A percentile compares a stretch with the other conserved stretches of the same genome.
These are phyloP conservation scores for Euwallacea fornicatus DNA, from an alignment of 1,140 invertebrate species.

Conservation along the genomic window DNA sequence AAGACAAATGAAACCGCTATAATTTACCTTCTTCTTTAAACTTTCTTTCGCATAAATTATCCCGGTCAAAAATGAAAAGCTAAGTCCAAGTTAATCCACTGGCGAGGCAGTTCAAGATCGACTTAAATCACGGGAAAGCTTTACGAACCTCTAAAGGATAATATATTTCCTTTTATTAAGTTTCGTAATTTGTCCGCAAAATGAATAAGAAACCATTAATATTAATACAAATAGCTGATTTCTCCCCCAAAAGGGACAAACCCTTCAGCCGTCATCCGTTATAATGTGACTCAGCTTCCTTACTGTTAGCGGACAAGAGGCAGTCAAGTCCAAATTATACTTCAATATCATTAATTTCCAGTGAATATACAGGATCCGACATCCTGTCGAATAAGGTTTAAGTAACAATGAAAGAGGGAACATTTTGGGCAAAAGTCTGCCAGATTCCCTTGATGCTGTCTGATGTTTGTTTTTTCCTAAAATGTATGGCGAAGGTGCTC, in stretches of 20 bases:
- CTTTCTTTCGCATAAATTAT: background rate
- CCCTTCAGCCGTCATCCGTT: background rate
- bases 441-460: too few relatives aligned
- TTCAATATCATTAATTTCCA: conserved; percentile 24
- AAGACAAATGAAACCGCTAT: background rate
- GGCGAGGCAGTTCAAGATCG: too few relatives aligned
- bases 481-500: too few relatives aligned
- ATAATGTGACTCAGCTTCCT: conserved; percentile 5
- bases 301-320: conserved; percentile 5
- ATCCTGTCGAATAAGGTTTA: background rate
- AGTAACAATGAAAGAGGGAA: background rate
- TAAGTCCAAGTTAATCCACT: too few relatives aligned
- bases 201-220: background rate
- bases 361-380: conserved; percentile 3
- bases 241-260: background rate
- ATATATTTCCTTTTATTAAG: too few relatives aligned
- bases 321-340: conserved; percentile 20
- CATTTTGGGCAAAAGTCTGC: background rate
- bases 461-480: too few relatives aligned
- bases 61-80: background rate
- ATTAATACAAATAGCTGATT: background rate
- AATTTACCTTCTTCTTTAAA: background rate
- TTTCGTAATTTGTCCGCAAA: too few relatives aligned
- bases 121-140: too few relatives aligned
- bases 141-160: too few relatives aligned